Evolutionary conservation across 1,140 invertebrate genomes (phyloP), one percentile per base, ranked within the genome.

Genomic region (Araneus ventricosus): DNA sequence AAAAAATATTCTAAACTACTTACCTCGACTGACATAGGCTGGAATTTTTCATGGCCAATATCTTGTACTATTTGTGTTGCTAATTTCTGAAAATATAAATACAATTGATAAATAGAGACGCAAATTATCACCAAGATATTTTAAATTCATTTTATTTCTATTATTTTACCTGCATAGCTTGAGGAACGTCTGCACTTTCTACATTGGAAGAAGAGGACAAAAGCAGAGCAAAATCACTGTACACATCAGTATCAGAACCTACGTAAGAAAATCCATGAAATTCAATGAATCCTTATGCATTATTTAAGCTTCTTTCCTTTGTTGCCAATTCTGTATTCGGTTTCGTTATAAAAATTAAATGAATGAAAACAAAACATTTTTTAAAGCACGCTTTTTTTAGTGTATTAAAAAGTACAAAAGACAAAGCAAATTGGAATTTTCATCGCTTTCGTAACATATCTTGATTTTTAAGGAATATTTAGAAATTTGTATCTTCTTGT

Each of bases 1-100:
- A 17, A 14, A 14, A 52, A 52, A 14, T 52, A 8, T 52, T 52
- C 2, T 17, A 27, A n/a, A 67, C 10, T 0, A 2, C n/a, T 1
- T 88, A 88, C 87, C 63, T 88, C 61, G 14, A 45, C 5, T 10
- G 34, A 34, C 87, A 88, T 75, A 2, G 87, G 39, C 8, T 27
- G 82, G 95, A 97, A 97, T 89, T 96, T 96, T 24, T 96, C 95
- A 0, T 94, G 93, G 61, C 95, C 95, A 14, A 96, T 96, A 63
- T 95, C 95, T 4, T 95, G 93, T 34, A 95, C 95, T 20, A 97
- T 96, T 24, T 95, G 95, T 34, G 94, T 94, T 0, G 96, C 95
- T 57, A 98, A 95, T 94, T 96, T 95, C 85, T 96, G 95, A 37
- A 97, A 3, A 94, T 86, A 84, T 41, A 67, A 59, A 34, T n/a